A percentile compares a stretch with the other conserved stretches of the same genome.
Conservation (phyloP, 2,797 vertebrate species). For the Novumbra hubbsi region DNA sequence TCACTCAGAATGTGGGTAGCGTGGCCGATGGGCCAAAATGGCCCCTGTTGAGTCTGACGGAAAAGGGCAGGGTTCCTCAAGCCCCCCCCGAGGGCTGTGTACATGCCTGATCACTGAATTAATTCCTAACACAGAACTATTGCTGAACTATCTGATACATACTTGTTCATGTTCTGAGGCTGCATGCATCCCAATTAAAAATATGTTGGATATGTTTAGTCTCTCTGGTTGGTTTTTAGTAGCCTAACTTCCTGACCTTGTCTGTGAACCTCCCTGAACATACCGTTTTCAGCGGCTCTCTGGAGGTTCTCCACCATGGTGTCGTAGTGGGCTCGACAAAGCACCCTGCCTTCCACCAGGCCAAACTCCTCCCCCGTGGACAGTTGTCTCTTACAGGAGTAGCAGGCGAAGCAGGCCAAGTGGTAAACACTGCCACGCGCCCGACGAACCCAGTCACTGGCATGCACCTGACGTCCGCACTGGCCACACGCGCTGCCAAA, state of each 20-base stretch:
- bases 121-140: background rate
- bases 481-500: slow-evolving; percentile 97
- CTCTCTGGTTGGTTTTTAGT: background rate
- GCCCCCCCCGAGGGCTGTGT: too few relatives aligned
- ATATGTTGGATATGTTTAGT: background rate
- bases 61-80: too few relatives aligned
- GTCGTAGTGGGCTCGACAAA: slow-evolving; percentile 98
- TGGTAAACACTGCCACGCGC: slow-evolving; percentile 96
- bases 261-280: background rate
- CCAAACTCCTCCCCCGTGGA: slow-evolving; percentile 98
- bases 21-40: too few relatives aligned
- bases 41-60: too few relatives aligned
- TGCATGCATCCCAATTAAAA: background rate
- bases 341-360: slow-evolving; percentile 94
- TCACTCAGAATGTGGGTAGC: too few relatives aligned
- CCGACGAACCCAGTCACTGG: slow-evolving; percentile 96
- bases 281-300: slow-evolving; percentile 94
- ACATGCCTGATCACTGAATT: background rate
- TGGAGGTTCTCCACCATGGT: slow-evolving; percentile 99
- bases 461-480: slow-evolving; percentile 94
- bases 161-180: background rate
- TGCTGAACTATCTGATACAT: background rate
- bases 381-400: slow-evolving; percentile 96
- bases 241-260: background rate
- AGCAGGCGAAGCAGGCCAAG: slow-evolving; percentile 96